These are phyloP conservation scores for Bothrops jararaca DNA, from an alignment of 2,113 vertebrate genomes.

Conservation along the genomic window DNA sequence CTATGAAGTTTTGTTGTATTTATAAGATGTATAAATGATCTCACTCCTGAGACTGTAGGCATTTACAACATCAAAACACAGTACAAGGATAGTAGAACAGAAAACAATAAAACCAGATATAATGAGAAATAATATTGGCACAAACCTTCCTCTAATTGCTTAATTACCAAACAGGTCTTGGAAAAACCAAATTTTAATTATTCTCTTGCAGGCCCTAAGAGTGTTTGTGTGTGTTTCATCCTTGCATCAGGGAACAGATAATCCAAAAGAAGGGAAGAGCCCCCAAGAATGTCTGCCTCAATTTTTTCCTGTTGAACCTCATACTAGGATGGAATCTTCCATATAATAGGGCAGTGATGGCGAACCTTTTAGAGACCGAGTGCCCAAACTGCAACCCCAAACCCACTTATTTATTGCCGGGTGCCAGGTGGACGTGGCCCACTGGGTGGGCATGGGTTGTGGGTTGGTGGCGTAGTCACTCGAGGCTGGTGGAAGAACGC, in stretches of 20 bases:
- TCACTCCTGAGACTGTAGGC: background rate
- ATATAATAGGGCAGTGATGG: background rate
- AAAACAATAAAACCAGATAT: background rate
- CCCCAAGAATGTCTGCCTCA: background rate
- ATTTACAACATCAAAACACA: background rate
- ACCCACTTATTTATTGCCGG: no score
- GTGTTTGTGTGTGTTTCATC: fast-evolving
- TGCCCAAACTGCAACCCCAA: no score
- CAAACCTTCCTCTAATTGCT: background rate
- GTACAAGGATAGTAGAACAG: background rate
- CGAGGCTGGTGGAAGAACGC: no score
- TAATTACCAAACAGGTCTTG: background rate
- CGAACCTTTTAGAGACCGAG: no score
- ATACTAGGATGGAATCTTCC: background rate
- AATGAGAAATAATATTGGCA: background rate
- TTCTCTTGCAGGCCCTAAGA: background rate
- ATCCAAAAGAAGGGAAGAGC: background rate
- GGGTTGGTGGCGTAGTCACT: no score
- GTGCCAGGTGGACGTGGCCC: no score
- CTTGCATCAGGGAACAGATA: background rate
- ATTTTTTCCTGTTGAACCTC: background rate
- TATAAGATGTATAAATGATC: background rate
- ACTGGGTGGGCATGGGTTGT: no score
- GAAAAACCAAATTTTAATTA: background rate
- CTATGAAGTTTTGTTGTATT: background rate